Base-by-base conservation (phyloP, 1,140 invertebrate genomes). In the Pantala flavescens region DNA sequence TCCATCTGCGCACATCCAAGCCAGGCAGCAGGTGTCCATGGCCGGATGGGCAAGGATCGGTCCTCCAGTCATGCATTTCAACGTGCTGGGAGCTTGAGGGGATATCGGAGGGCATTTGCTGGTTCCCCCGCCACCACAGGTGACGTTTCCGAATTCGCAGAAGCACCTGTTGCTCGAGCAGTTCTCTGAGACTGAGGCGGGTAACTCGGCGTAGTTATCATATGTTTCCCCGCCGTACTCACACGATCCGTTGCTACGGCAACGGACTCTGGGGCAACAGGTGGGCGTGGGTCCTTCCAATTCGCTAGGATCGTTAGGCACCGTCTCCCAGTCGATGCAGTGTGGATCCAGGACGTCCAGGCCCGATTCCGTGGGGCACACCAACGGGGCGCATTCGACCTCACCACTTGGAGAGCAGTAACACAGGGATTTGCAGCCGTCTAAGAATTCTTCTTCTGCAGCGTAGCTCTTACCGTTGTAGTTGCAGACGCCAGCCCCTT, bases 71-170 rank as follows among this genome's bases (percentile, higher is more conserved):
- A 89, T 86, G 81, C 94, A 96, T 0, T 86, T 86, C 71, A 96
- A 79, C 28, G 86, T 87, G 9, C 87, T 79, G 0, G 94, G 93
- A 2, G 94, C 93, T 42, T 87, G 77, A 0, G 90, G 87, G 10
- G 90, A 82, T 0, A 96, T 86, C 0, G 90, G 88, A 2, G 90
- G 87, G 84, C 95, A 97, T 16, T 63, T 63, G 49, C 16, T 63
- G 2, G 49, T 16, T 16, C 49, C 49, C 21, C 88, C 86, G 5
- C 88, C 86, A 76, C 91, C 88, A 79, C 95, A 97, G 71, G 93
- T 91, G 7, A 96, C 85, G 76, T 92, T 91, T 24, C 94, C 93
- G 81, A 90, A 90, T 80, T 94, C 91, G 79, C 94, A 96, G 81
- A 89, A 93, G 82, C 94, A 97, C 78, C 89, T 85, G 76, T 92